Conservation (phyloP, 2,113 vertebrate species). For the Diadophis punctatus region DNA sequence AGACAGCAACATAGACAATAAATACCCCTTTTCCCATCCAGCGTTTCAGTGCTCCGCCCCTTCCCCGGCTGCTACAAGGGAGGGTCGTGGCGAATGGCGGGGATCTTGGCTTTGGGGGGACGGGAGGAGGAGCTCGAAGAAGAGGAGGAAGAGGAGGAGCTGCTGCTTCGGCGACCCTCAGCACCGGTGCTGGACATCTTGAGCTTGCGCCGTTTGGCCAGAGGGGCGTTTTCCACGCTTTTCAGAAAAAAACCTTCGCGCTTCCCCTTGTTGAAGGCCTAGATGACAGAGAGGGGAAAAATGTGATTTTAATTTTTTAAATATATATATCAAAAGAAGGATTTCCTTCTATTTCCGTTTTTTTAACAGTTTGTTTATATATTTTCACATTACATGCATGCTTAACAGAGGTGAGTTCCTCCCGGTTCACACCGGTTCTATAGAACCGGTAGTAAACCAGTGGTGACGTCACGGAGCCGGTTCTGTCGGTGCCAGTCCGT, state of each 20-base stretch:
- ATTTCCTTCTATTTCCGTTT: background rate
- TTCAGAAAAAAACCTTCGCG: constrained; percentile 88
- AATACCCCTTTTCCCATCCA: constrained; percentile 9
- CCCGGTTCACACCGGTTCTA: no score
- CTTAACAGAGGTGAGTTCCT: no score
- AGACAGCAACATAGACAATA: constrained; percentile 34
- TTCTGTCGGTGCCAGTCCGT: no score
- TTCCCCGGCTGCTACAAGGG: constrained; percentile 2
- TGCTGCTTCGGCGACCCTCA: constrained; percentile 78
- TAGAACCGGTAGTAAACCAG: no score
- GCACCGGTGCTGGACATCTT: constrained; percentile 84
- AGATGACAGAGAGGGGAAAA: background rate
- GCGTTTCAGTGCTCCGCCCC: background rate
- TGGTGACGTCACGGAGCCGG: no score
- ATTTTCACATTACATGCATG: no score
- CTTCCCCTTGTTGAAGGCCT: constrained; percentile 89
- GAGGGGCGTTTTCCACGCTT: constrained; percentile 88
- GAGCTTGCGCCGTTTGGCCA: constrained; percentile 84
- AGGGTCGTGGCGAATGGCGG: background rate
- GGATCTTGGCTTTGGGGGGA: constrained; percentile 36
- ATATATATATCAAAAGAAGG: background rate
- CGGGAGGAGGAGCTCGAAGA: constrained; percentile 62
- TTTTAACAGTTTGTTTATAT: no score
- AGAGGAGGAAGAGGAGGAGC: constrained; percentile 75
- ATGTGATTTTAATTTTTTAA: background rate